These are phyloP conservation scores for Oreohelix idahoensis DNA, from an alignment of 1,140 invertebrate species.

Conservation along the genomic window DNA sequence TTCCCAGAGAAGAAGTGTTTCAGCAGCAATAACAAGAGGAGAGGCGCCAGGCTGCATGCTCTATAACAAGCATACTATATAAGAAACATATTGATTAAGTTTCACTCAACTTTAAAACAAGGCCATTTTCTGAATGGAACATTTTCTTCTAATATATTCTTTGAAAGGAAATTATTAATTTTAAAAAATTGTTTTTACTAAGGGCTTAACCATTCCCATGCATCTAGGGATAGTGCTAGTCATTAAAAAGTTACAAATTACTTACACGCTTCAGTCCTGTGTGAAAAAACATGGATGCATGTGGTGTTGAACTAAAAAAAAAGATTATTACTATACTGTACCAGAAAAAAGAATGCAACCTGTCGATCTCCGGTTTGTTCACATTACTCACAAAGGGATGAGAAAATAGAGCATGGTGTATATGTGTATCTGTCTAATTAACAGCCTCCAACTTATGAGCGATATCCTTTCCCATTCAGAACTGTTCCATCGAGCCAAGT, in stretches of 20 bases:
- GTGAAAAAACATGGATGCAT: no score
- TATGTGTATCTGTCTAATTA: background rate
- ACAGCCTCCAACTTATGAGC: background rate
- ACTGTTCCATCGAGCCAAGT: background rate
- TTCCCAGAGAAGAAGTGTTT: slow-evolving; percentile 43
- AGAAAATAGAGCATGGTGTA: background rate
- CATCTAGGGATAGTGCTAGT: no score
- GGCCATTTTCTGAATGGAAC: background rate
- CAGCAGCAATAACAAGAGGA: slow-evolving; percentile 40
- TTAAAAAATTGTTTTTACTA: background rate
- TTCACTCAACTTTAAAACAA: background rate
- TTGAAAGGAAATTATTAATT: background rate
- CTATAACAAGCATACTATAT: slow-evolving; percentile 14
- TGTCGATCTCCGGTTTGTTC: background rate
- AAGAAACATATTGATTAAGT: background rate
- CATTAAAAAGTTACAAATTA: no score
- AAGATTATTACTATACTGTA: no score
- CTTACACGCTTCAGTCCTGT: no score
- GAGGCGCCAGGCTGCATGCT: slow-evolving; percentile 38
- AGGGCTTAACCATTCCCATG: background rate
- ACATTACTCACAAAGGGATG: background rate
- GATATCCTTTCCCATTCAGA: background rate
- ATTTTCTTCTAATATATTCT: background rate
- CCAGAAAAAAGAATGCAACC: background rate
- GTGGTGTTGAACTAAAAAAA: no score